Conservation (phyloP, 2,113 vertebrate genomes). For the Excalfactoria chinensis region DNA sequence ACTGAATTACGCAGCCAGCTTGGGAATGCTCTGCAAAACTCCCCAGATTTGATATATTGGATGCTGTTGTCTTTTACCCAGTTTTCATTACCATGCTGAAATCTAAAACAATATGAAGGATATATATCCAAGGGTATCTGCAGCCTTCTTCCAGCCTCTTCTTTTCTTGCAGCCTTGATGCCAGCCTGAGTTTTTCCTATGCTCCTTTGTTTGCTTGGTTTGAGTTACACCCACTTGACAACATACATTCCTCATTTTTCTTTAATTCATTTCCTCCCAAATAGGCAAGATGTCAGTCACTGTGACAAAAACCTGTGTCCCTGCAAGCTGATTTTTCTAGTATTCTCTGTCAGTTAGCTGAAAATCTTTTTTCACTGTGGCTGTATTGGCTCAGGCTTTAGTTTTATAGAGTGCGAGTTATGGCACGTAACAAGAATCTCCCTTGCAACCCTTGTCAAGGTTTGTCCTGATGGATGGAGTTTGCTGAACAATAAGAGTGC, state of each 20-base stretch:
- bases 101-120: background rate
- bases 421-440: background rate
- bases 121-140: background rate
- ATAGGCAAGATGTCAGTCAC: background rate
- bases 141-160: background rate
- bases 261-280: slow-evolving; percentile 32
- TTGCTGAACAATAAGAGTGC: background rate
- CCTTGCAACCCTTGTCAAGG: background rate
- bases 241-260: background rate
- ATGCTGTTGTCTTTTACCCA: background rate
- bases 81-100: background rate
- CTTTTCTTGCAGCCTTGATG: background rate
- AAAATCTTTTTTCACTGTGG: background rate
- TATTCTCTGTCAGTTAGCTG: background rate
- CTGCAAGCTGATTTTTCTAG: background rate
- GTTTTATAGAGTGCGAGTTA: background rate
- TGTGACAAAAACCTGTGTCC: background rate
- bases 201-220: slow-evolving; percentile 34
- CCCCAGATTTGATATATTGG: background rate
- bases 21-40: background rate
- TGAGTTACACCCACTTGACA: slow-evolving; percentile 38
- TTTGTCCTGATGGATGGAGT: background rate
- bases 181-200: background rate
- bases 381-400: background rate
- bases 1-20: background rate